Evolutionary conservation across 2,113 vertebrate genomes (phyloP).

Genomic region (Pleuronectes platessa): DNA sequence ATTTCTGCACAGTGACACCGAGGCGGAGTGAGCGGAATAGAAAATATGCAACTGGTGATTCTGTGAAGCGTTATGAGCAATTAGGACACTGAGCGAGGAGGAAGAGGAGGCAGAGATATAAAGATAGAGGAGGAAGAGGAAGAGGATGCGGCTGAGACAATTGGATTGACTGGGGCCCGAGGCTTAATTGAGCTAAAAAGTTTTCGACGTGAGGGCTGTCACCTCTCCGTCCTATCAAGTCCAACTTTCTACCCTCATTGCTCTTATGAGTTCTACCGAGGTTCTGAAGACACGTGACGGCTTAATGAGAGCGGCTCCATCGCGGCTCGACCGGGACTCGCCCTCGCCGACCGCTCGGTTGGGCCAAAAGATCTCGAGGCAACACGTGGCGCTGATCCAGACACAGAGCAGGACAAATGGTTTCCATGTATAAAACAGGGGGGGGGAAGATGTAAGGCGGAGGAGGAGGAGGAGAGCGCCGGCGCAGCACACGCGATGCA

Average conservation of each 20-base stretch:
- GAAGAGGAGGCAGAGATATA: slow-evolving; percentile 5
- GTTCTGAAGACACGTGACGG: slow-evolving; percentile 40
- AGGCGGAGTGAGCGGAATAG: slow-evolving; percentile 1
- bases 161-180: slow-evolving; percentile 16
- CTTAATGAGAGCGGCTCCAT: slow-evolving; percentile 41
- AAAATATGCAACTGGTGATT: background rate
- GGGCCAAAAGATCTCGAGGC: background rate
- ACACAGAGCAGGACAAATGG: background rate
- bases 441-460: background rate
- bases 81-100: slow-evolving; percentile 29
- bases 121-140: slow-evolving; percentile 5
- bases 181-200: slow-evolving; percentile 63
- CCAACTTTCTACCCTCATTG: slow-evolving; percentile 27
- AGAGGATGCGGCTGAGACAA: slow-evolving; percentile 26
- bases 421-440: slow-evolving; percentile 3
- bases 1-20: background rate
- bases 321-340: too few species aligned
- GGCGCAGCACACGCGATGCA: background rate
- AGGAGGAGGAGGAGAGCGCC: too few species aligned
- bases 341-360: background rate
- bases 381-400: background rate
- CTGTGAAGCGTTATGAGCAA: slow-evolving; percentile 28
- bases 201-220: slow-evolving; percentile 42
- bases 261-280: slow-evolving; percentile 36
- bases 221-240: slow-evolving; percentile 54